These are phyloP conservation scores for Pteronura brasiliensis DNA, from an alignment of 2,113 vertebrate genomes.

Conservation along the genomic window DNA sequence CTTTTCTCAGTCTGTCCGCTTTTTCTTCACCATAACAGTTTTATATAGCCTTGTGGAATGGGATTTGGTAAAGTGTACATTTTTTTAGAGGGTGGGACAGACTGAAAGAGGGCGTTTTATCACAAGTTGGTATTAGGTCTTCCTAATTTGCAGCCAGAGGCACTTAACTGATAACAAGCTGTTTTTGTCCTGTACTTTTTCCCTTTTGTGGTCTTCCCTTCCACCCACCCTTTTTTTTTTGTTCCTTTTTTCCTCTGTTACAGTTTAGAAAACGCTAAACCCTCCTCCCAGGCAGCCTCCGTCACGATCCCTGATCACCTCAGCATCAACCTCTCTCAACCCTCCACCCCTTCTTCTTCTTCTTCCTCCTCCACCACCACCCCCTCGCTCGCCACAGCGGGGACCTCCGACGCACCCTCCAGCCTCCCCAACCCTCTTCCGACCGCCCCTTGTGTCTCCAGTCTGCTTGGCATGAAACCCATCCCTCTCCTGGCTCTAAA, in stretches of 20 bases:
- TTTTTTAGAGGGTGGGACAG: slow-evolving; percentile 66
- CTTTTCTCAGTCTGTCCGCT: background rate
- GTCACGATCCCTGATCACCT: slow-evolving; percentile 94
- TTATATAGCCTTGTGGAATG: slow-evolving; percentile 1
- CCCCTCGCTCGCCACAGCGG: slow-evolving; percentile 90
- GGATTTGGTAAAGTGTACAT: background rate
- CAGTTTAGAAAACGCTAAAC: slow-evolving; percentile 92
- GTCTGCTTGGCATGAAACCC: slow-evolving; percentile 95
- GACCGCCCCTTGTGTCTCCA: slow-evolving; percentile 94
- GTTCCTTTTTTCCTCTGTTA: slow-evolving; percentile 86
- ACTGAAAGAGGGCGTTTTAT: background rate
- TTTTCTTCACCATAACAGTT: slow-evolving; percentile 35
- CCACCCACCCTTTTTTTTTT: slow-evolving; percentile 83
- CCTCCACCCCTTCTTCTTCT: slow-evolving; percentile 92
- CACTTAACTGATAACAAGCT: slow-evolving; percentile 70
- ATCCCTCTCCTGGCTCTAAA: slow-evolving; percentile 95
- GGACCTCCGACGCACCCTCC: slow-evolving; percentile 89
- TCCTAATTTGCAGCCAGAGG: slow-evolving; percentile 63
- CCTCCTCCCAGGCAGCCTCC: slow-evolving; percentile 90
- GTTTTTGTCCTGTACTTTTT: slow-evolving; percentile 83
- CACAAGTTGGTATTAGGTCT: slow-evolving; percentile 12
- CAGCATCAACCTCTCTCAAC: slow-evolving; percentile 92
- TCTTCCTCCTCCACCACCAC: slow-evolving; percentile 95
- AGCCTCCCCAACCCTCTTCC: slow-evolving; percentile 92
- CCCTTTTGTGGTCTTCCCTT: slow-evolving; percentile 81